Percentiles rank a stretch among this genome's conserved stretches.
Evolutionary conservation across 2,888 invertebrate species (phyloP).

Genomic region (Macrostomum cliftonense): DNA sequence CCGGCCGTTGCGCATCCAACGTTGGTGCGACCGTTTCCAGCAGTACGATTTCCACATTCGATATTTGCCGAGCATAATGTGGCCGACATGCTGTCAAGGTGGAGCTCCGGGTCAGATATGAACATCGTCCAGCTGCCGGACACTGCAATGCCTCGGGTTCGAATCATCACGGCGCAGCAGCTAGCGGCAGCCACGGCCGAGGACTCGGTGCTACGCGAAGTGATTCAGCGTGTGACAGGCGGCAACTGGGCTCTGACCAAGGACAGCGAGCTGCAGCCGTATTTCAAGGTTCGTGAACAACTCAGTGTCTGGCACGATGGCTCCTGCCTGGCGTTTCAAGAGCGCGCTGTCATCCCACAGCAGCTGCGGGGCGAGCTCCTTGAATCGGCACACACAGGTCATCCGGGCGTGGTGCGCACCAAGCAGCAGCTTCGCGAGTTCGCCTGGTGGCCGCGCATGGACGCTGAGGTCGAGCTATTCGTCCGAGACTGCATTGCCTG

Average conservation of each 20-base stretch:
- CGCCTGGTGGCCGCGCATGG: constrained; percentile 6
- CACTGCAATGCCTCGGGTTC: no score
- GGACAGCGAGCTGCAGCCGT: not conserved
- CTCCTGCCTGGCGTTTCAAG: not conserved
- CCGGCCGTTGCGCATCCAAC: not conserved
- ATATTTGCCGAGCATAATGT: no score
- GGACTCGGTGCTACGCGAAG: no score
- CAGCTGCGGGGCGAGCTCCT: not conserved
- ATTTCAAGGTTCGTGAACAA: not conserved
- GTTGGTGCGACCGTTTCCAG: not conserved
- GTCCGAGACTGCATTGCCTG: no score
- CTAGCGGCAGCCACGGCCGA: no score
- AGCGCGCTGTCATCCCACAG: constrained; percentile 2
- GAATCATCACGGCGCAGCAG: no score
- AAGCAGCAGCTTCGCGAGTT: constrained; percentile 2
- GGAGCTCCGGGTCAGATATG: no score
- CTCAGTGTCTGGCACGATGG: not conserved
- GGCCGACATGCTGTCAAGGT: no score
- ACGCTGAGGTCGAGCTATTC: no score
- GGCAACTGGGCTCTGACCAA: no score
- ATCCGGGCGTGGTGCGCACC: constrained; percentile 4
- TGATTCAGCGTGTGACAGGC: no score
- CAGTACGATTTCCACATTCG: not conserved
- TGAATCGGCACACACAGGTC: constrained; percentile 3
- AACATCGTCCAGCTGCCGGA: no score